Conservation (phyloP, 2,888 invertebrate genomes). For the Macrophya alboannulata region DNA sequence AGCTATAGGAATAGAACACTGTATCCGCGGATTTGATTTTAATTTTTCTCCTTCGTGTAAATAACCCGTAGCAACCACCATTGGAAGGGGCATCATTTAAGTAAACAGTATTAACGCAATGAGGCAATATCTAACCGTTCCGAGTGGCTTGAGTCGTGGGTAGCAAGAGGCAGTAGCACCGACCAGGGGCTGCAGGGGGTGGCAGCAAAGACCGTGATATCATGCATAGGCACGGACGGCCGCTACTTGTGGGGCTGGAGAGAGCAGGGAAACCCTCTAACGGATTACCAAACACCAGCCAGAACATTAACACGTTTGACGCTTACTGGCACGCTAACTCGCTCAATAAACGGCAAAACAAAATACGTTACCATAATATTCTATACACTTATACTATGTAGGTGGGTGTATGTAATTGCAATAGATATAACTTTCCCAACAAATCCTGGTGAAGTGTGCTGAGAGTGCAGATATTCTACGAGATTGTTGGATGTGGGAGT, state of each 20-base stretch:
- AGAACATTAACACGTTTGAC: constrained; percentile 53
- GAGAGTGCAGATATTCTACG: neutral
- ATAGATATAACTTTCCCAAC: too few relatives aligned
- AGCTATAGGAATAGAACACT: neutral
- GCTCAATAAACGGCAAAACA: constrained; percentile 43
- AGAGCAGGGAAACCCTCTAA: constrained; percentile 40
- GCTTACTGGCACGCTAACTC: constrained; percentile 50
- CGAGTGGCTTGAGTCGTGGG: constrained; percentile 31
- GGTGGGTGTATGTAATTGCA: neutral
- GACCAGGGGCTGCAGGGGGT: constrained; percentile 29
- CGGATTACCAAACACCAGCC: constrained; percentile 50
- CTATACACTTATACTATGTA: neutral
- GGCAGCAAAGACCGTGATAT: constrained; percentile 34
- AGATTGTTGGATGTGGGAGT: neutral
- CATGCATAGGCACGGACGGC: constrained; percentile 52
- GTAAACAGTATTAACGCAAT: constrained; percentile 46
- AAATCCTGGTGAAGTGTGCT: constrained; percentile 1
- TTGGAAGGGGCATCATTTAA: constrained; percentile 14
- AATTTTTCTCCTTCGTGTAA: neutral
- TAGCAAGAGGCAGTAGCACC: neutral
- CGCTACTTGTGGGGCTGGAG: constrained; percentile 16
- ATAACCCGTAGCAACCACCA: constrained; percentile 1
- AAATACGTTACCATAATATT: constrained; percentile 6
- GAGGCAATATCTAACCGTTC: constrained; percentile 45
- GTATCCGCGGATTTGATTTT: neutral